Evolutionary conservation across 2,888 invertebrate genomes (phyloP).

Genomic region (Timandra comae): DNA sequence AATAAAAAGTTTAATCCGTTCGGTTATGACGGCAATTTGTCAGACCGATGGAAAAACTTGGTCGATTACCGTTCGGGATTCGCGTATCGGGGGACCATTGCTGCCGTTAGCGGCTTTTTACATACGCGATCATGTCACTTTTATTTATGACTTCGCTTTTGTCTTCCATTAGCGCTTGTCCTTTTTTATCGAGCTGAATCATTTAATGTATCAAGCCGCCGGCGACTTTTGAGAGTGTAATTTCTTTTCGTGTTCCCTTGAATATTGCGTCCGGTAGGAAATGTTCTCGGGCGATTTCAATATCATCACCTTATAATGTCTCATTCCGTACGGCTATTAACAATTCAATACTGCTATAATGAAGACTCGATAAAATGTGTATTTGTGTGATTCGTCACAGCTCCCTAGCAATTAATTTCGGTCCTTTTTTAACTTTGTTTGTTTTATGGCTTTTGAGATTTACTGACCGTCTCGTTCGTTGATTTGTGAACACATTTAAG

Average conservation of each 20-base stretch:
- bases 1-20: conserved; percentile 77
- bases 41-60: conserved; percentile 73
- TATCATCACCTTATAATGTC: conserved; percentile 65
- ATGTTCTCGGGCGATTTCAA: conserved; percentile 50
- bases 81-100: conserved; percentile 24
- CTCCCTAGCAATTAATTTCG: conserved; percentile 60
- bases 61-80: conserved; percentile 63
- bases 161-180: conserved; percentile 65
- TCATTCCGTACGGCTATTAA: conserved; percentile 61
- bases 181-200: conserved; percentile 56
- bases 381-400: conserved; percentile 63
- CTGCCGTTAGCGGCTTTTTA: conserved; percentile 44
- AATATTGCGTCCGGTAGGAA: conserved; percentile 49
- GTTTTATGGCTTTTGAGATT: conserved; percentile 60
- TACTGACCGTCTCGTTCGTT: conserved; percentile 50
- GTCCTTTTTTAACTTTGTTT: conserved; percentile 54
- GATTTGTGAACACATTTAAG: conserved; percentile 62
- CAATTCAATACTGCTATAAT: conserved; percentile 69
- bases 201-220: conserved; percentile 48
- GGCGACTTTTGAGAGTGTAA: conserved; percentile 40
- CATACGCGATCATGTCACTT: conserved; percentile 60
- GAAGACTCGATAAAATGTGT: conserved; percentile 72
- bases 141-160: conserved; percentile 71
- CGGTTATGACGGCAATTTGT: conserved; percentile 75
- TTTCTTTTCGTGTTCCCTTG: conserved; percentile 34